Evolutionary conservation across 2,113 vertebrate genomes (phyloP).

Genomic region (Pygoscelis adeliae): DNA sequence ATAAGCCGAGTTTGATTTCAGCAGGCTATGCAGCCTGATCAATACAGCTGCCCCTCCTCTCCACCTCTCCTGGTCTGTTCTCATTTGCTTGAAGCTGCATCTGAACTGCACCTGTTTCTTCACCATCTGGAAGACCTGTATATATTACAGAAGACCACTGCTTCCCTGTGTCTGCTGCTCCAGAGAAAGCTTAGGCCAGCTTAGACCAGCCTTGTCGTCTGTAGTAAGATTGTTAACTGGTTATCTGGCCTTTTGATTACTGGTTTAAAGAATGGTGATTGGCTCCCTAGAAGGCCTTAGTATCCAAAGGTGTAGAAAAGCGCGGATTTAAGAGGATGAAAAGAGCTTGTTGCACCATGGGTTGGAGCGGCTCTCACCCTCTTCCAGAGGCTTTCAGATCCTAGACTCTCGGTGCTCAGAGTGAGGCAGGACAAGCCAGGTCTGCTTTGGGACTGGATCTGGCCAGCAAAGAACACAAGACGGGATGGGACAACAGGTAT

Average conservation of each 20-base stretch:
- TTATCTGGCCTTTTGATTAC: neutral
- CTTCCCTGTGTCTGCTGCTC: neutral
- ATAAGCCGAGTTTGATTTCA: neutral
- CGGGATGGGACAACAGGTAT: neutral
- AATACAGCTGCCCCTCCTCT: neutral
- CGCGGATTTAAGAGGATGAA: too few relatives aligned
- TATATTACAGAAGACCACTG: neutral
- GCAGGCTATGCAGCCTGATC: neutral
- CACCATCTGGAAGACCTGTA: neutral
- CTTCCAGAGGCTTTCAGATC: neutral
- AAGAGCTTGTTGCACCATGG: fast-evolving
- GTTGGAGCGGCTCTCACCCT: neutral
- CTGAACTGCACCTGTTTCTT: neutral
- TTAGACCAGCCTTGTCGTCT: neutral
- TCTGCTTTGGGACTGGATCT: neutral
- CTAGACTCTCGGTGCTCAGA: neutral
- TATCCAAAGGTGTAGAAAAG: neutral
- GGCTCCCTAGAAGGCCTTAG: neutral
- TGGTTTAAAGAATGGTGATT: neutral
- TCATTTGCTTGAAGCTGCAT: neutral
- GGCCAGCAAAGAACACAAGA: neutral
- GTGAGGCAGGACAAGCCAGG: neutral
- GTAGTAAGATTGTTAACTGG: neutral
- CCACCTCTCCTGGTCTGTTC: neutral
- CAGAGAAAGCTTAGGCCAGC: neutral